Evolutionary conservation across 2,797 vertebrate genomes (phyloP).

Genomic region (Bovichtus variegatus): DNA sequence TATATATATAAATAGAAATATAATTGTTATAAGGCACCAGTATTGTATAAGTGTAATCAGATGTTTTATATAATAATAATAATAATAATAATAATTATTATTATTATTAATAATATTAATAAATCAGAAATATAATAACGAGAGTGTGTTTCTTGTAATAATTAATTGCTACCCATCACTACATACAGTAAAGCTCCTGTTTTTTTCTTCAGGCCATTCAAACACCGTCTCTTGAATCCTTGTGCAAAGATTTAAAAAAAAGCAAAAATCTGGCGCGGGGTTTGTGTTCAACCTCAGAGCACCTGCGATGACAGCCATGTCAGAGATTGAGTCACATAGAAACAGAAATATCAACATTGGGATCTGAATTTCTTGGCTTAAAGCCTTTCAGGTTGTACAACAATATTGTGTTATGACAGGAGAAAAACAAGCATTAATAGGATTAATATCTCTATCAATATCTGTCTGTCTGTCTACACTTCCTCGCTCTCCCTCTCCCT

Average conservation of each 20-base stretch:
- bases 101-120: neutral
- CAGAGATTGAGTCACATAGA: slow-evolving; percentile 32
- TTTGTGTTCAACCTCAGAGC: slow-evolving; percentile 62
- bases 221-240: slow-evolving; percentile 27
- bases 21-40: neutral
- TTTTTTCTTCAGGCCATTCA: neutral
- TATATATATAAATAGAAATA: too few relatives aligned
- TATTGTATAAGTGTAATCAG: neutral
- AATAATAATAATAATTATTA: neutral
- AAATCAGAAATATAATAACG: neutral
- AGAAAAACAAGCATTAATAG: neutral
- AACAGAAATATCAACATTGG: slow-evolving; percentile 33
- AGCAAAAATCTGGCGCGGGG: slow-evolving; percentile 56
- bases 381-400: neutral
- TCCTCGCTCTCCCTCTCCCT: too few relatives aligned
- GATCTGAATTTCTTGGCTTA: neutral
- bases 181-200: too few relatives aligned
- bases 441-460: neutral
- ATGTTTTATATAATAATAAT: neutral
- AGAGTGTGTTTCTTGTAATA: neutral
- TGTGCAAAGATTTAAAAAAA: slow-evolving; percentile 7
- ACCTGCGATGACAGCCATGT: slow-evolving; percentile 44
- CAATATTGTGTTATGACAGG: neutral
- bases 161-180: neutral
- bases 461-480: slow-evolving; percentile 27